A percentile compares a stretch with the other conserved stretches of the same genome.
phyloP scores from a whole-genome alignment of 2,113 vertebrate genomes.

The Thermophis baileyi region DNA sequence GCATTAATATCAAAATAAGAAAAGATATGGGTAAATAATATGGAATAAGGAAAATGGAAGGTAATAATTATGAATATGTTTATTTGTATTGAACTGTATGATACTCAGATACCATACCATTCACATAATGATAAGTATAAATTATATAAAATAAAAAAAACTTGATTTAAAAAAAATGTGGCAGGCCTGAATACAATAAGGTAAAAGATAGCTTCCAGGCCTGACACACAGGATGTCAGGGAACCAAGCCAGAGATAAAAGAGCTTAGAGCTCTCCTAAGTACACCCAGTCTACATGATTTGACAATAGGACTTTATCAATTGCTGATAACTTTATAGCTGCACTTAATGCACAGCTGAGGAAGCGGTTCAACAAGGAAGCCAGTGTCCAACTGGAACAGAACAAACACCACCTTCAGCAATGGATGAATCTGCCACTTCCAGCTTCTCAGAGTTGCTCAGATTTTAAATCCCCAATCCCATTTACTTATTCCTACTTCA shows the following conservation, averaged over 20 bases:
- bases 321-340: not conserved
- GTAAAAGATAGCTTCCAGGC: too few species aligned
- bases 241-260: not conserved
- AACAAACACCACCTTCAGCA: not conserved
- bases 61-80: too few species aligned
- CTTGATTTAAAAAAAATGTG: too few species aligned
- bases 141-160: too few species aligned
- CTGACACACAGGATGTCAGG: not conserved
- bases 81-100: too few species aligned
- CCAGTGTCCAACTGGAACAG: not conserved
- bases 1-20: too few species aligned
- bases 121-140: too few species aligned
- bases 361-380: not conserved
- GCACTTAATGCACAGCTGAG: not conserved
- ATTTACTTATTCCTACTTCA: not conserved
- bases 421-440: not conserved
- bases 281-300: not conserved
- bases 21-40: too few species aligned
- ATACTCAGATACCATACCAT: too few species aligned
- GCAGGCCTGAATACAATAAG: too few species aligned
- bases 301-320: not conserved
- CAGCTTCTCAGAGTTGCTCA: not conserved
- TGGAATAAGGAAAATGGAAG: too few species aligned
- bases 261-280: not conserved
- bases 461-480: not conserved